Conservation (phyloP, 2,888 invertebrate species). For the Parnassius apollo region DNA sequence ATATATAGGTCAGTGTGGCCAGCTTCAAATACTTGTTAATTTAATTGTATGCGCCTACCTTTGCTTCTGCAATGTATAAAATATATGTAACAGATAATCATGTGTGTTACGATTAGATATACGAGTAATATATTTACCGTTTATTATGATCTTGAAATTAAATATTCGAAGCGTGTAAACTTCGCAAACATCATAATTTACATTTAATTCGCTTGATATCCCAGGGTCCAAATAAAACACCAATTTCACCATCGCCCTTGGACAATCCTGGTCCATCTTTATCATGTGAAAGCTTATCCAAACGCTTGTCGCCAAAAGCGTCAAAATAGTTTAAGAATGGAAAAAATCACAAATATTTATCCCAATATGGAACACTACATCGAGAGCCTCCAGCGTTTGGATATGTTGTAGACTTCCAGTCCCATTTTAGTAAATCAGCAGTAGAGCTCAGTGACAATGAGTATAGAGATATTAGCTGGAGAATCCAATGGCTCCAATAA, state of each 20-base stretch:
- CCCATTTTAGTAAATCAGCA: conserved; percentile 45
- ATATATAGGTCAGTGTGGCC: too few relatives aligned
- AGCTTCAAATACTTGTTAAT: background rate
- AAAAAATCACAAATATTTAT: background rate
- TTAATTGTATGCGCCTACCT: background rate
- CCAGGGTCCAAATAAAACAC: conserved; percentile 77
- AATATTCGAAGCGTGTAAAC: conserved; percentile 32
- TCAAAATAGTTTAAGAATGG: too few relatives aligned
- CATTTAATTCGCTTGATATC: conserved; percentile 43
- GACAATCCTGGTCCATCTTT: conserved; percentile 69
- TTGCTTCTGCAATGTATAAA: background rate
- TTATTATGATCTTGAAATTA: conserved; percentile 12
- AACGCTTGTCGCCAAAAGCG: background rate
- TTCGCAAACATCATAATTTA: conserved; percentile 39
- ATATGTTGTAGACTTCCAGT: conserved; percentile 1
- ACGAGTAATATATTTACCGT: conserved; percentile 3
- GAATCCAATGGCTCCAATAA: conserved; percentile 10
- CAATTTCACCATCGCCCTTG: conserved; percentile 67
- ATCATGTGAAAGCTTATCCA: conserved; percentile 20
- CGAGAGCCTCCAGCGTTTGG: conserved; percentile 1
- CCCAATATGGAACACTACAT: background rate
- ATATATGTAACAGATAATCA: too few relatives aligned
- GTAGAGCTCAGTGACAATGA: conserved; percentile 48
- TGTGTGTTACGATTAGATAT: conserved; percentile 12
- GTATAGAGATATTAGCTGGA: conserved; percentile 12